Evolutionary conservation across 2,888 invertebrate genomes (phyloP).

Genomic region (Syritta pipiens): DNA sequence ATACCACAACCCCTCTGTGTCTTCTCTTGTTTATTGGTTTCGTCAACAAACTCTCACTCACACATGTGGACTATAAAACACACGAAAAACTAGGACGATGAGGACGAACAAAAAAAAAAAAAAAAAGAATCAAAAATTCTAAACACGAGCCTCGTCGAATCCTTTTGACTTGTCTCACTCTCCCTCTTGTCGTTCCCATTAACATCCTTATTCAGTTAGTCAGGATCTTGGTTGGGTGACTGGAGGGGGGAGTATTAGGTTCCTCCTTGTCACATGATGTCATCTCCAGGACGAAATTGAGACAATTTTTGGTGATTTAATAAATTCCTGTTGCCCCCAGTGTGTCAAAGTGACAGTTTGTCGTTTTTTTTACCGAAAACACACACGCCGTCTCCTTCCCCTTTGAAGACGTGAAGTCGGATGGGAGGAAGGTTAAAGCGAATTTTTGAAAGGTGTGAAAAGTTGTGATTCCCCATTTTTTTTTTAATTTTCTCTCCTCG

Average conservation of each 20-base stretch:
- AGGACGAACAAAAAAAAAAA: too few species aligned
- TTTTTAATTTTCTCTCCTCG: too few species aligned
- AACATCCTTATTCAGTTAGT: conserved; percentile 59
- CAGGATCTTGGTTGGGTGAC: conserved; percentile 20
- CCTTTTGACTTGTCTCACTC: conserved; percentile 27
- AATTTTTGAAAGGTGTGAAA: too few species aligned
- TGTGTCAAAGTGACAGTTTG: conserved; percentile 59
- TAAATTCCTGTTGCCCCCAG: conserved; percentile 61
- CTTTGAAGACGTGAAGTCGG: not conserved
- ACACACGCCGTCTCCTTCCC: not conserved
- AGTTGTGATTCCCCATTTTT: too few species aligned
- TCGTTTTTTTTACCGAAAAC: conserved; percentile 21
- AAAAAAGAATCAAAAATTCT: conserved; percentile 46
- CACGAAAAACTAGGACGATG: too few species aligned
- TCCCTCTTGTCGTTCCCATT: conserved; percentile 9
- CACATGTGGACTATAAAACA: conserved; percentile 6
- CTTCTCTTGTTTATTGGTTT: conserved; percentile 65
- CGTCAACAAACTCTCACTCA: conserved; percentile 46
- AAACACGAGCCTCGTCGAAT: conserved; percentile 11
- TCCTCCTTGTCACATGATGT: conserved; percentile 21
- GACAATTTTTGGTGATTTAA: conserved; percentile 62
- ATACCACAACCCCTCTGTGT: conserved; percentile 9
- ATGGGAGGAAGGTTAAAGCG: not conserved
- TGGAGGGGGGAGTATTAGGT: conserved; percentile 1
- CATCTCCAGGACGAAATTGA: conserved; percentile 44